Evolutionary conservation across 2,113 vertebrate genomes (phyloP).

Genomic region (Podiceps cristatus): DNA sequence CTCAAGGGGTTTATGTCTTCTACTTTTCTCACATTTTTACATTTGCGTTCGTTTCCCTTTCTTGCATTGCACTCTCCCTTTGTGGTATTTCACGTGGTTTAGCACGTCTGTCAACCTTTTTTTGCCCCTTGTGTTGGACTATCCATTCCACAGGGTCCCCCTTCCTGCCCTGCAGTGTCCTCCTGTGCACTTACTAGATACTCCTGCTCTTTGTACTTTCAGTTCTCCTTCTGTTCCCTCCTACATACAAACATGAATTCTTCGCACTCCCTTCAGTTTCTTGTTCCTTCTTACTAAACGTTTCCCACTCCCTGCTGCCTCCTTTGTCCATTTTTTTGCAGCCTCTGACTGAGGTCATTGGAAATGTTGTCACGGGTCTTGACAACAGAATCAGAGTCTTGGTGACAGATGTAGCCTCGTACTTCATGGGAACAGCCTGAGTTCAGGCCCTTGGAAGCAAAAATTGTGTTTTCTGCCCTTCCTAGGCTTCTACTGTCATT

Average conservation of each 20-base stretch:
- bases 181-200: background rate
- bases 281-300: background rate
- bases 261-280: background rate
- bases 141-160: too few species aligned
- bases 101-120: background rate
- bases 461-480: background rate
- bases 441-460: background rate
- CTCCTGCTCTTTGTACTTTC: background rate
- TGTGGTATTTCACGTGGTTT: background rate
- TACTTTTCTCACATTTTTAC: background rate
- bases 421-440: background rate
- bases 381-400: background rate
- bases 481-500: fast-evolving
- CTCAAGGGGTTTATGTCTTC: background rate
- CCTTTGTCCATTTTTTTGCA: background rate
- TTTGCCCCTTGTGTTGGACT: background rate
- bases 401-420: background rate
- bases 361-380: background rate
- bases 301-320: background rate
- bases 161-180: background rate
- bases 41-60: background rate
- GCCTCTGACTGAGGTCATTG: background rate
- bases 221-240: background rate
- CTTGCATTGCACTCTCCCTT: background rate
- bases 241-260: background rate